A percentile compares a stretch with the other conserved stretches of the same genome.
Conservation (phyloP, 30 jellyfish, hydroid and myxozoan genomes). For the Sanderia malayensis region DNA sequence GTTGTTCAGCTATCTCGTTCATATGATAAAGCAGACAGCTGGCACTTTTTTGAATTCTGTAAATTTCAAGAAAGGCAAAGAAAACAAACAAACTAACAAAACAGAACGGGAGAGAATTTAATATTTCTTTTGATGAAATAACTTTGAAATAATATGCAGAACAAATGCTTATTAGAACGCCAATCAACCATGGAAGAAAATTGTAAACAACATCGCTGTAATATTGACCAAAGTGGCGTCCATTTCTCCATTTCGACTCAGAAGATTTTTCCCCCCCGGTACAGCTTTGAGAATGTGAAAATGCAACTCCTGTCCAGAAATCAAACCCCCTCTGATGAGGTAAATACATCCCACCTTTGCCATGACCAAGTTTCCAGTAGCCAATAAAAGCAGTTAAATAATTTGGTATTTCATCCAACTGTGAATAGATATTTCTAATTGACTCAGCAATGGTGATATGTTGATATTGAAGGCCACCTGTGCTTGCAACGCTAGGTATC, state of each 20-base stretch:
- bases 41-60: constrained; percentile 53
- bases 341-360: constrained; percentile 36
- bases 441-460: constrained; percentile 56
- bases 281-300: constrained; percentile 64
- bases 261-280: not conserved
- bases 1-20: constrained; percentile 53
- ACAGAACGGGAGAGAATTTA: constrained; percentile 41
- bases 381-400: constrained; percentile 52
- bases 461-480: constrained; percentile 55
- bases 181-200: constrained; percentile 55
- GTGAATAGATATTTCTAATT: not conserved
- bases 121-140: not conserved
- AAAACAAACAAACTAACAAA: constrained; percentile 39
- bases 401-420: constrained; percentile 11
- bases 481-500: constrained; percentile 71
- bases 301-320: constrained; percentile 69
- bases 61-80: constrained; percentile 37
- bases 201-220: constrained; percentile 34
- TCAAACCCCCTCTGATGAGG: constrained; percentile 79
- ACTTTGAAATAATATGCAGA: constrained; percentile 28
- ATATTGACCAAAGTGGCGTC: constrained; percentile 18
- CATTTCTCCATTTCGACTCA: not conserved
- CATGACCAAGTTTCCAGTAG: constrained; percentile 78
- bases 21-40: constrained; percentile 60
- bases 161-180: constrained; percentile 6